These are phyloP conservation scores for Rallus crepitans DNA, from an alignment of 2,797 vertebrate genomes.

Conservation along the genomic window DNA sequence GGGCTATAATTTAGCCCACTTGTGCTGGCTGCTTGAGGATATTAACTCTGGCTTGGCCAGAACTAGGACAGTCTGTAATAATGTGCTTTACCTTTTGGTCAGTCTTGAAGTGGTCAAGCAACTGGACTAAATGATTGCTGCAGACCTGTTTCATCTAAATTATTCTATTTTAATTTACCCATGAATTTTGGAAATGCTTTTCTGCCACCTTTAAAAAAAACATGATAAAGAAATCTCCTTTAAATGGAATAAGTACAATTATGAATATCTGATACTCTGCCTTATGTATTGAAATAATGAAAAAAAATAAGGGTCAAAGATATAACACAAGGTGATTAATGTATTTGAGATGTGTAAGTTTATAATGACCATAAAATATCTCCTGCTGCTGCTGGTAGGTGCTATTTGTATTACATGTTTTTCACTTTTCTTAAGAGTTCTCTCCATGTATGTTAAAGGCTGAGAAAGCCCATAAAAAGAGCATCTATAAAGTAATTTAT, in stretches of 20 bases:
- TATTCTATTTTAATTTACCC: neutral
- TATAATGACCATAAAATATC: neutral
- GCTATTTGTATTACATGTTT: neutral
- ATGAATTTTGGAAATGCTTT: neutral
- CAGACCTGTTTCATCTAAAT: neutral
- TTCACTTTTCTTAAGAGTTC: neutral
- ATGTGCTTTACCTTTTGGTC: neutral
- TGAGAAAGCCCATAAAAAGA: neutral
- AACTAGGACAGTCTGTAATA: neutral
- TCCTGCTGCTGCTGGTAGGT: neutral
- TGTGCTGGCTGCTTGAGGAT: too few species aligned
- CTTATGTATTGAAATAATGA: neutral
- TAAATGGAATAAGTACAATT: neutral
- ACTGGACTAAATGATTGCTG: neutral
- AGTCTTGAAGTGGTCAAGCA: neutral
- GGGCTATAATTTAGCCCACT: too few species aligned
- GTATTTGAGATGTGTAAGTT: neutral
- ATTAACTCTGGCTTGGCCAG: too few species aligned
- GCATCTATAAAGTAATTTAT: neutral
- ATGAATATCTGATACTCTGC: neutral
- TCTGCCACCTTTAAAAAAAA: neutral
- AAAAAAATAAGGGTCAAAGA: neutral
- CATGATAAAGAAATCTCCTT: neutral
- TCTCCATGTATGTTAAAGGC: accelerated
- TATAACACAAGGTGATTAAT: neutral